A percentile compares a stretch with the other conserved stretches of the same genome.
phyloP scores from a whole-genome alignment of 2,113 vertebrate genomes.

The Ploceus nigricollis region DNA sequence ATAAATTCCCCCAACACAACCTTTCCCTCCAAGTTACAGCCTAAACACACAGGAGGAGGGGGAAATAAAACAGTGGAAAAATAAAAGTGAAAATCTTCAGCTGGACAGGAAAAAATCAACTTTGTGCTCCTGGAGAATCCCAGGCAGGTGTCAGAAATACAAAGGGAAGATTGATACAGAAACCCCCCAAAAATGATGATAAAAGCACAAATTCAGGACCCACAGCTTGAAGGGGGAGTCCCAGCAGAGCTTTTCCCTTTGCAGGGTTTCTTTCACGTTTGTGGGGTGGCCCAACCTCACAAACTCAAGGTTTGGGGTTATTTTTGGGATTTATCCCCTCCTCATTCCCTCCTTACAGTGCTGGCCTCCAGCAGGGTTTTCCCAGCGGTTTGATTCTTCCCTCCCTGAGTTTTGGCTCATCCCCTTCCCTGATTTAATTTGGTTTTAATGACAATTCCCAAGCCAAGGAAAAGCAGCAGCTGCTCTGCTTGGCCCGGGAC shows the following conservation, averaged over 20 bases:
- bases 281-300: neutral
- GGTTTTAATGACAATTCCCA: neutral
- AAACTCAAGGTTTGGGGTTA: neutral
- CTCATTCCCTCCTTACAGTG: rapidly evolving
- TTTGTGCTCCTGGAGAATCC: neutral
- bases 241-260: neutral
- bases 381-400: neutral
- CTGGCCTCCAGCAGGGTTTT: neutral
- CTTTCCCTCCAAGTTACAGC: neutral
- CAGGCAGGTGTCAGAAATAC: neutral
- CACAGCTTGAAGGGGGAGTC: rapidly evolving
- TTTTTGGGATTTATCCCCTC: neutral
- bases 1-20: neutral
- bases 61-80: neutral
- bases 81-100: neutral
- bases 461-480: rapidly evolving
- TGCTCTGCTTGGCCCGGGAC: neutral
- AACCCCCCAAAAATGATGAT: too few relatives aligned
- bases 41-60: neutral
- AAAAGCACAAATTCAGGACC: neutral
- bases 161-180: too few relatives aligned
- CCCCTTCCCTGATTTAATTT: too few relatives aligned
- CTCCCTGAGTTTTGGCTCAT: neutral
- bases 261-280: neutral
- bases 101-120: neutral